Base-by-base conservation (phyloP, 2,113 vertebrate species). In the Microcebus murinus region DNA sequence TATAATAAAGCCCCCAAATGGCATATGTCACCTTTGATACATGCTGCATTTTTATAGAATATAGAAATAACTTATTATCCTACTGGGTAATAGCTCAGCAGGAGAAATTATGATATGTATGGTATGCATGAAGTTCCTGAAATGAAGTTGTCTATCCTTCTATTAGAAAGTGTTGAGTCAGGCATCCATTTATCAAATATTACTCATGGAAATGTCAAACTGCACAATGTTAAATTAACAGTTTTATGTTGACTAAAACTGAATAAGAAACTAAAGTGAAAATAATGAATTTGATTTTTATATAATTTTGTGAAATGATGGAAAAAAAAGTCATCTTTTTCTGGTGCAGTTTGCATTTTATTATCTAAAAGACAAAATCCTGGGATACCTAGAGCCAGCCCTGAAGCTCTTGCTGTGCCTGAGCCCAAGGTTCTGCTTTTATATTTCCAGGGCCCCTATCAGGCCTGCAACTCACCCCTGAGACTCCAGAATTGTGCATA, bases 21-120 rank as follows among this genome's bases (percentile, higher is more conserved):
- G 0, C 23, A 13, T 0, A 6, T 65, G 57, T 61, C 65, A 70
- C 65, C 71, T 97, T 90, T 42, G 8, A 74, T 27, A 6, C 20
- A 27, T 6, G 9, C 57, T 81, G 1, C 5, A 88, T 92, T 97
- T 97, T 97, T 84, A 52, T 15, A 79, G 96, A 42, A 92, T 95
- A 34, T 23, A 86, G 90, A 96, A 96, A 94, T 36, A 94, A 17
- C 5, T 39, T 79, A 61, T 3, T 63, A 95, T 95, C 48, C 65
- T 52, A 12, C 21, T 52, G 42, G 79, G 34, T 83, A 96, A 95
- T 1, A 12, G 48, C 50, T 95, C n/a, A 45, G 31, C 27, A 73
- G 67, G 29, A 96, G 89, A 96, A 73, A 67, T 63, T 31, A 70
- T 52, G 84, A 39, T 68, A 61, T 65, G 83, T 27, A 70, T 52